Conservation (phyloP, 2,888 invertebrate species). For the Melanostoma scalare region DNA sequence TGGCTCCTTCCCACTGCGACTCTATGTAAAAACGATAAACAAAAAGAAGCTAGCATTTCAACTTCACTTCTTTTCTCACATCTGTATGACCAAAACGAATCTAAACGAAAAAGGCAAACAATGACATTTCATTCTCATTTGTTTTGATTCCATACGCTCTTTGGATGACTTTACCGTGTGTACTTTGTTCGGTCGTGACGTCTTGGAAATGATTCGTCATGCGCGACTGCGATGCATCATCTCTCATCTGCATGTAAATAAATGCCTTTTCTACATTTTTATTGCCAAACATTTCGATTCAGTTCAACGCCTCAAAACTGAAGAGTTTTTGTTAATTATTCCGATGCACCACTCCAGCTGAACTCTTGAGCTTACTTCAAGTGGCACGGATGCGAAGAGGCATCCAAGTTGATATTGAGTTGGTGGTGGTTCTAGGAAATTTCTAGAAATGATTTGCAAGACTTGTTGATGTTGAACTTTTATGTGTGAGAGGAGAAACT, state of each 20-base stretch:
- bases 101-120: constrained; percentile 47
- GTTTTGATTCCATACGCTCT: constrained; percentile 56
- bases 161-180: constrained; percentile 6
- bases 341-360: constrained; percentile 39
- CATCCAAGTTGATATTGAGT: constrained; percentile 33
- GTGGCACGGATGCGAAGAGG: constrained; percentile 50
- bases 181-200: constrained; percentile 51
- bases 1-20: no score
- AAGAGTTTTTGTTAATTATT: constrained; percentile 65
- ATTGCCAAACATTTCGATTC: constrained; percentile 59
- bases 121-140: constrained; percentile 62
- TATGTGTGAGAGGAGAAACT: constrained; percentile 48
- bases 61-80: background rate
- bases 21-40: no score
- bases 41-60: no score
- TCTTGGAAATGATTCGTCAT: constrained; percentile 60
- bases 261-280: background rate
- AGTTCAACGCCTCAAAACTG: constrained; percentile 9
- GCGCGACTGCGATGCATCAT: constrained; percentile 17
- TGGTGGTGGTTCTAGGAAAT: constrained; percentile 53
- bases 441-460: constrained; percentile 21
- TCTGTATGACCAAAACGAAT: constrained; percentile 21
- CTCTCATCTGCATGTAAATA: background rate
- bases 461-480: constrained; percentile 40
- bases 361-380: constrained; percentile 33